A percentile compares a stretch with the other conserved stretches of the same genome.
These are phyloP conservation scores for Tretioscincus oriximinensis DNA, from an alignment of 2,113 vertebrate genomes.

Conservation along the genomic window DNA sequence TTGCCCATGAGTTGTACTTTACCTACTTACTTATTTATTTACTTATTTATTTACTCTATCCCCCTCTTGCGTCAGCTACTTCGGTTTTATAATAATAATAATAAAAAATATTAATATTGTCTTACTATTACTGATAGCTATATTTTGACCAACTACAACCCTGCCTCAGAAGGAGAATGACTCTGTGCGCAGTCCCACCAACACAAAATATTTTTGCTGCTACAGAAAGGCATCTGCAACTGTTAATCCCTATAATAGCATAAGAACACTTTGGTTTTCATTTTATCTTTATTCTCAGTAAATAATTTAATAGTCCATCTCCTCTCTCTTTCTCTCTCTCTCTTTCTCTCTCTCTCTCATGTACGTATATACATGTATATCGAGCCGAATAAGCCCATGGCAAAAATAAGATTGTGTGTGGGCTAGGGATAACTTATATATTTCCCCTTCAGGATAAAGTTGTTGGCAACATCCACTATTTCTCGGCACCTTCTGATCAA, in stretches of 20 bases:
- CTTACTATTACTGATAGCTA: too few species aligned
- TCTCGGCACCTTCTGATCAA: conserved; percentile 61
- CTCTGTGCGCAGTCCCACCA: too few species aligned
- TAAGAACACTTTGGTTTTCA: not conserved
- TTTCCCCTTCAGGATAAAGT: conserved; percentile 21
- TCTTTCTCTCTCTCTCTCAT: conserved; percentile 5
- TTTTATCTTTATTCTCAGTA: conserved; percentile 6
- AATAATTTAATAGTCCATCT: not conserved
- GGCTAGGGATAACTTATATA: conserved; percentile 14
- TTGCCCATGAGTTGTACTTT: too few species aligned
- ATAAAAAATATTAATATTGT: too few species aligned
- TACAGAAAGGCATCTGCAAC: not conserved
- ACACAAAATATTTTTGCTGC: too few species aligned
- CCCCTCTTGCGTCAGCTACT: too few species aligned
- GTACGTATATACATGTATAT: conserved; percentile 24
- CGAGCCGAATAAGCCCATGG: not conserved
- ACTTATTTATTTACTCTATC: too few species aligned
- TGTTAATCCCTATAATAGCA: not conserved
- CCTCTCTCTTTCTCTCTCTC: not conserved
- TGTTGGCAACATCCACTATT: conserved; percentile 3
- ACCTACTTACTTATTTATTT: too few species aligned
- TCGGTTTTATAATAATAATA: too few species aligned
- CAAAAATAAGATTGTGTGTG: conserved; percentile 8
- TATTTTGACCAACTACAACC: too few species aligned
- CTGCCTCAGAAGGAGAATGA: too few species aligned